Conservation (phyloP, 2,888 invertebrate genomes). For the Argynnis bischoffii region DNA sequence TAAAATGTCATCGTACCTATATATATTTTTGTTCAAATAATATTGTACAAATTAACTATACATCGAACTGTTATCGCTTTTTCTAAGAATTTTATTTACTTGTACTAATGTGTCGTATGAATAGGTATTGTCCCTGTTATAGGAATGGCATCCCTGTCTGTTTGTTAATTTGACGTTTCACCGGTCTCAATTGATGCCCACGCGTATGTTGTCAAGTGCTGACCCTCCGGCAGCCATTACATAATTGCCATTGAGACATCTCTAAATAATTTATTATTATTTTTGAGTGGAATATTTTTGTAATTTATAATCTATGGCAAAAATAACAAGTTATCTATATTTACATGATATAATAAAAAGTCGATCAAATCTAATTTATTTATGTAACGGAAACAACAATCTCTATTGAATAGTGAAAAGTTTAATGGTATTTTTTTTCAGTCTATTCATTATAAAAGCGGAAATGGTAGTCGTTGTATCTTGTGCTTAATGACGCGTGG, state of each 20-base stretch:
- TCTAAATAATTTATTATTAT: slow-evolving; percentile 16
- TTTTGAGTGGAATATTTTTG: not conserved
- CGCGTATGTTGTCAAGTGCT: slow-evolving; percentile 50
- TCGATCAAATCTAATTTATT: not conserved
- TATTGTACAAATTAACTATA: not conserved
- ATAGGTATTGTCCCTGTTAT: slow-evolving; percentile 31
- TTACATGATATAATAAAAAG: not conserved
- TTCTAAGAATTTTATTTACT: slow-evolving; percentile 27
- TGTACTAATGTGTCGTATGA: slow-evolving; percentile 20
- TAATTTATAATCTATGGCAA: not conserved
- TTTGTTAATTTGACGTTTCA: slow-evolving; percentile 70
- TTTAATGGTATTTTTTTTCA: slow-evolving; percentile 15
- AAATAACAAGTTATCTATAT: no score
- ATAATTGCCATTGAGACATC: slow-evolving; percentile 73
- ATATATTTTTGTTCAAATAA: no score
- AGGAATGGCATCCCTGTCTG: slow-evolving; percentile 54
- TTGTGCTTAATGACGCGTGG: slow-evolving; percentile 64
- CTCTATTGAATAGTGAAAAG: slow-evolving; percentile 1
- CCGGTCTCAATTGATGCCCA: slow-evolving; percentile 74
- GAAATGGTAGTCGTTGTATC: slow-evolving; percentile 70
- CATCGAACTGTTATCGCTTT: slow-evolving; percentile 3
- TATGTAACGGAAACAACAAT: slow-evolving; percentile 10
- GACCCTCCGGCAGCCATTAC: slow-evolving; percentile 67
- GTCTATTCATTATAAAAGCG: slow-evolving; percentile 59
- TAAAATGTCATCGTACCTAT: not conserved